Evolutionary conservation across 2,888 invertebrate species (phyloP).

Genomic region (Sympetrum striolatum): DNA sequence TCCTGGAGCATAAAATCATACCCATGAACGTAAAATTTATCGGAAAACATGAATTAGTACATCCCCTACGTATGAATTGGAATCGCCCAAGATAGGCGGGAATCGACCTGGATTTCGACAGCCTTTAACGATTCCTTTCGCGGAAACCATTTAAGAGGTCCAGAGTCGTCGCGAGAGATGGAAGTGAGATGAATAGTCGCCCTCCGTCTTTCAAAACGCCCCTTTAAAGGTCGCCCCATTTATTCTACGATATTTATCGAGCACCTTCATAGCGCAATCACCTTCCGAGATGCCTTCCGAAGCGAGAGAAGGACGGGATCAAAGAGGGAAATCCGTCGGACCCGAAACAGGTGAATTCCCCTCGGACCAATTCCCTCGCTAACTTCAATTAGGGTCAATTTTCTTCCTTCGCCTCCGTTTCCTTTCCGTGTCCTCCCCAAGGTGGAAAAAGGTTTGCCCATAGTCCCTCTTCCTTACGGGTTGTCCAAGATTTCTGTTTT

Average conservation of each 20-base stretch:
- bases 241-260: not conserved
- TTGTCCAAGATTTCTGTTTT: not conserved
- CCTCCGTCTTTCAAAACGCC: not conserved
- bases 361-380: not conserved
- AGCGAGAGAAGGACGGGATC: not conserved
- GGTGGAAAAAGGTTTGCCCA: not conserved
- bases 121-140: no score
- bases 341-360: not conserved
- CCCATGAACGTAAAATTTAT: no score
- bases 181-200: not conserved
- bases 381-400: not conserved
- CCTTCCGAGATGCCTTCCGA: not conserved
- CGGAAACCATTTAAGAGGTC: not conserved
- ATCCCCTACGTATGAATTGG: no score
- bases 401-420: not conserved
- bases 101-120: no score
- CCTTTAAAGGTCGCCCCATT: not conserved
- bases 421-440: not conserved
- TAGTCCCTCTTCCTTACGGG: not conserved
- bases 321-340: not conserved
- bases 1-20: no score
- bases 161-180: not conserved
- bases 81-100: no score
- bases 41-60: no score
- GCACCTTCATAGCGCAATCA: not conserved